phyloP scores from a whole-genome alignment of 2,113 vertebrate genomes.

The Sigmodon hispidus region DNA sequence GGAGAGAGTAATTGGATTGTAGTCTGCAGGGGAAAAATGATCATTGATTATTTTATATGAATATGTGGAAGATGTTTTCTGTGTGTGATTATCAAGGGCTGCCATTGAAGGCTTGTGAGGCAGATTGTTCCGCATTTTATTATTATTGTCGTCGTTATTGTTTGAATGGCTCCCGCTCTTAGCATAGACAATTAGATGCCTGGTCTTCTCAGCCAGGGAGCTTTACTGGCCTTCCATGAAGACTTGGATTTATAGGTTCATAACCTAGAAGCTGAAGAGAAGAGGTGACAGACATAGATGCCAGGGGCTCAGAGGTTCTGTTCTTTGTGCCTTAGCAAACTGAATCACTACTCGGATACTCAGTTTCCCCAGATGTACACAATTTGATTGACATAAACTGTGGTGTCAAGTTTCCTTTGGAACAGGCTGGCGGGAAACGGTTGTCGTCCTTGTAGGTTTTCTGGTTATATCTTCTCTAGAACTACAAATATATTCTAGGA shows the following conservation, averaged over 20 bases:
- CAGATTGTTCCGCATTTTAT: slow-evolving; percentile 76
- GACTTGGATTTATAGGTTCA: slow-evolving; percentile 36
- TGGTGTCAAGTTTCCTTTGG: slow-evolving; percentile 16
- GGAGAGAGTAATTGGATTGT: slow-evolving; percentile 79
- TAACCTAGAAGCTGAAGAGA: background rate
- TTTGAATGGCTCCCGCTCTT: slow-evolving; percentile 57
- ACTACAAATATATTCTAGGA: background rate
- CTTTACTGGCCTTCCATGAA: background rate
- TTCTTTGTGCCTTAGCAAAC: background rate
- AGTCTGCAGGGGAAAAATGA: slow-evolving; percentile 75
- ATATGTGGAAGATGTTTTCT: slow-evolving; percentile 83
- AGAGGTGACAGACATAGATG: background rate
- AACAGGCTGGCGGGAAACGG: background rate
- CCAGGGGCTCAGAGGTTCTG: background rate
- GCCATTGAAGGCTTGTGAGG: slow-evolving; percentile 78
- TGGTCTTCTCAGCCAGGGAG: background rate
- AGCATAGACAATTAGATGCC: slow-evolving; percentile 42
- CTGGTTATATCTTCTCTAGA: background rate
- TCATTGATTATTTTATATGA: slow-evolving; percentile 85
- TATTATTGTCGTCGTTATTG: slow-evolving; percentile 72
- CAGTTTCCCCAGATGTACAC: slow-evolving; percentile 23
- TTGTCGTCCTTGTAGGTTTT: background rate
- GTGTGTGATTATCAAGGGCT: slow-evolving; percentile 76
- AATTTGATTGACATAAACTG: background rate
- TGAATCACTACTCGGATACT: background rate